A percentile compares a stretch with the other conserved stretches of the same genome.
phyloP scores from a whole-genome alignment of 1,140 invertebrate genomes.

The Sycobia sp. region DNA sequence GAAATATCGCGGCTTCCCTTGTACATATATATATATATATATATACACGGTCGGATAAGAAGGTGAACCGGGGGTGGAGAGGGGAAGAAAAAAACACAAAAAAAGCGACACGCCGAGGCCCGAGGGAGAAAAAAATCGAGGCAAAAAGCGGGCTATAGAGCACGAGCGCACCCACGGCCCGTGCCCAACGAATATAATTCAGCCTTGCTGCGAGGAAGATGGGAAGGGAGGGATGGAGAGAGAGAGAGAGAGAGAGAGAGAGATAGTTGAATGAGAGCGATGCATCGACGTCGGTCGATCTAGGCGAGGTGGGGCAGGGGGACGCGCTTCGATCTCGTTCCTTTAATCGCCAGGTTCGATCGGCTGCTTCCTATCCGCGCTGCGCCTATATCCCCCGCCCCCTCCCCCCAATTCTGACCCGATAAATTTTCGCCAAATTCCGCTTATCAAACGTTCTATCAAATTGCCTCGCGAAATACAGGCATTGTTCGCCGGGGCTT shows the following conservation, averaged over 20 bases:
- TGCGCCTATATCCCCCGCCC: neutral
- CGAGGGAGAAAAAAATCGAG: conserved; percentile 21
- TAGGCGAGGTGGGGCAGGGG: no score
- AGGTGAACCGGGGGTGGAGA: neutral
- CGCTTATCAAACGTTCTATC: conserved; percentile 12
- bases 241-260: conserved; percentile 4
- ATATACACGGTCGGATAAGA: conserved; percentile 11
- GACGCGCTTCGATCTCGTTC: conserved; percentile 8
- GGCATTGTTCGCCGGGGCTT: conserved; percentile 5
- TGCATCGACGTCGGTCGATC: conserved; percentile 10
- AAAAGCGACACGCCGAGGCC: conserved; percentile 1
- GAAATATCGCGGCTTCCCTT: conserved; percentile 39
- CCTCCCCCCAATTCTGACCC: neutral
- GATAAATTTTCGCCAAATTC: conserved; percentile 16
- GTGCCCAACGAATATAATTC: conserved; percentile 31
- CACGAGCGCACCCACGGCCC: conserved; percentile 10
- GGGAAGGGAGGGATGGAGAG: neutral
- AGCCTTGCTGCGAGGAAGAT: neutral
- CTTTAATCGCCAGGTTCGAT: conserved; percentile 21
- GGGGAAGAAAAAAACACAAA: conserved; percentile 7
- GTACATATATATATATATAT: no score
- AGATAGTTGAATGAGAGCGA: neutral
- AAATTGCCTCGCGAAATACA: conserved; percentile 4
- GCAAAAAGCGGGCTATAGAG: no score
- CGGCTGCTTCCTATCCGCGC: neutral